Percentiles rank a stretch among this genome's conserved stretches.
Conservation (phyloP, 2,888 invertebrate genomes). For the Tiliacea aurago region DNA sequence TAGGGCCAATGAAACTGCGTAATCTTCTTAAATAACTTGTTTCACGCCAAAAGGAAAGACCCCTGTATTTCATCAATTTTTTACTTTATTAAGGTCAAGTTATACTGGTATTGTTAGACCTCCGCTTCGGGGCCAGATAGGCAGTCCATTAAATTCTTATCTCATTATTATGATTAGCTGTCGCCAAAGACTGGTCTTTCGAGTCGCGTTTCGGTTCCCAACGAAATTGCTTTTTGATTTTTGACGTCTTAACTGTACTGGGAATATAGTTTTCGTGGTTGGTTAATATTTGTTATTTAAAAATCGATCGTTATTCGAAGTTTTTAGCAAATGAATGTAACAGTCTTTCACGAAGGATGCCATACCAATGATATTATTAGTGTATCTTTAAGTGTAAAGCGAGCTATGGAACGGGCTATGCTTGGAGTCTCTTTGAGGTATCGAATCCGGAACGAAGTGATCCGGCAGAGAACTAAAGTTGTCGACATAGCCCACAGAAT, state of each 20-base stretch:
- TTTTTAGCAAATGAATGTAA: not conserved
- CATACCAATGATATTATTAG: too few relatives aligned
- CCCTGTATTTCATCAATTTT: conserved; percentile 43
- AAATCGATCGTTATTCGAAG: not conserved
- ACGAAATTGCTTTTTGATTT: conserved; percentile 70
- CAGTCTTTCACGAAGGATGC: too few relatives aligned
- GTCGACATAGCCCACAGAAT: too few relatives aligned
- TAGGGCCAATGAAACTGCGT: conserved; percentile 58
- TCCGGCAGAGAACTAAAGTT: too few relatives aligned
- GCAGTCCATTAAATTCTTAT: conserved; percentile 74
- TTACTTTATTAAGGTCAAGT: conserved; percentile 57
- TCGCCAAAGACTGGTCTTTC: conserved; percentile 61
- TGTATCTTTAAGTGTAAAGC: too few relatives aligned
- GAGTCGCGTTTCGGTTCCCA: conserved; percentile 55
- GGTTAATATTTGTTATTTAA: not conserved
- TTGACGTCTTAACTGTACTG: conserved; percentile 61
- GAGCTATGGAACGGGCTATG: too few relatives aligned
- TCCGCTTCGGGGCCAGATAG: conserved; percentile 63
- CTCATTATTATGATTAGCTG: conserved; percentile 74
- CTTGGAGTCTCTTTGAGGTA: too few relatives aligned
- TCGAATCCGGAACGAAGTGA: too few relatives aligned
- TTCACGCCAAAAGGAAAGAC: conserved; percentile 51
- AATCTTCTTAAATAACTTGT: conserved; percentile 68
- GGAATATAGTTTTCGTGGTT: conserved; percentile 16
- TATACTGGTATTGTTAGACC: conserved; percentile 57